These are phyloP conservation scores for Somateria mollissima DNA, from an alignment of 2,797 vertebrate genomes.

Conservation along the genomic window DNA sequence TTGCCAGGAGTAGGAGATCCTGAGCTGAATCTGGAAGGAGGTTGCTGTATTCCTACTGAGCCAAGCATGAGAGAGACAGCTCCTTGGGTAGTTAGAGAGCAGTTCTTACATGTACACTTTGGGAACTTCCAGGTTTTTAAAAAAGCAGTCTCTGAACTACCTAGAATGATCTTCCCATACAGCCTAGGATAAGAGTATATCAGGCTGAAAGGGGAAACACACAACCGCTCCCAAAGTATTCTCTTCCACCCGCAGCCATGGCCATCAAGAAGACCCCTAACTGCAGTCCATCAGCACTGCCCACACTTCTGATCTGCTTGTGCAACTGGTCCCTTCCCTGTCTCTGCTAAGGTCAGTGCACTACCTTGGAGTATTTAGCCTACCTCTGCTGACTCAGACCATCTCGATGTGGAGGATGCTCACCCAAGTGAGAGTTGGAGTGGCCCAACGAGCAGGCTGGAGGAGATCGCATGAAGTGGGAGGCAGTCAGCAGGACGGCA, in stretches of 20 bases:
- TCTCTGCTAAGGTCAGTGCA: background rate
- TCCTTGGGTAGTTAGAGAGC: background rate
- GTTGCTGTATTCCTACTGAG: fast-evolving
- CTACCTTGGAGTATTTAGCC: background rate
- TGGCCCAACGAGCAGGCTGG: background rate
- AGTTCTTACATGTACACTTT: background rate
- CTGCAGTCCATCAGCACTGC: background rate
- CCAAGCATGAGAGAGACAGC: background rate
- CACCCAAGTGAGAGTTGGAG: background rate
- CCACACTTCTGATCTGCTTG: background rate
- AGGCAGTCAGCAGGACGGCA: background rate
- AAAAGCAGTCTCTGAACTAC: background rate
- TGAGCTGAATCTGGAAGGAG: background rate
- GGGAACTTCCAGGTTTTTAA: background rate
- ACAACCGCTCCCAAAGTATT: background rate
- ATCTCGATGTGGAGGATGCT: background rate
- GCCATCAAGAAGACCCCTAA: background rate
- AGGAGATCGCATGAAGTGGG: background rate
- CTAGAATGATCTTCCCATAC: background rate
- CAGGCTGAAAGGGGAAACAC: background rate
- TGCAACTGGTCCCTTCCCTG: background rate
- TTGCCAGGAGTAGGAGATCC: background rate
- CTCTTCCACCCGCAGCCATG: background rate
- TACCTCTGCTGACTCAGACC: background rate
- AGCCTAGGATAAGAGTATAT: background rate